These are phyloP conservation scores for Drosophila sturtevanti DNA, from an alignment of 1,140 invertebrate genomes.

Conservation along the genomic window DNA sequence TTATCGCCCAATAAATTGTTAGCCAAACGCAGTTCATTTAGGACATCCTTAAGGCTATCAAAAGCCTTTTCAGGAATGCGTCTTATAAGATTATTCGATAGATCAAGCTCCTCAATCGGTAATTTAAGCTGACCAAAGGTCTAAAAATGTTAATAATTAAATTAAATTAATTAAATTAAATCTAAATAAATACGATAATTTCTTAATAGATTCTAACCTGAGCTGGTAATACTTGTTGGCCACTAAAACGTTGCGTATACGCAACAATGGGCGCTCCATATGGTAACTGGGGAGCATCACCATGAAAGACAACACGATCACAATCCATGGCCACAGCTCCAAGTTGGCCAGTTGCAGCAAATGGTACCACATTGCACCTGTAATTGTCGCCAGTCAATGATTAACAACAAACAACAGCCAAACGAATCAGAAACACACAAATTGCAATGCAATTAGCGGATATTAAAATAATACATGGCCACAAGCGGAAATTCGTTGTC, in stretches of 20 bases:
- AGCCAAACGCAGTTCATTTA: slow-evolving; percentile 89
- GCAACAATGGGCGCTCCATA: slow-evolving; percentile 89
- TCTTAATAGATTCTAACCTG: slow-evolving; percentile 77
- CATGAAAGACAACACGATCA: slow-evolving; percentile 90
- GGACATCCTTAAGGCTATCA: slow-evolving; percentile 85
- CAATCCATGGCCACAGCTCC: slow-evolving; percentile 87
- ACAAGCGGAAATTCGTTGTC: slow-evolving; percentile 41
- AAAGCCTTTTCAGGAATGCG: slow-evolving; percentile 90
- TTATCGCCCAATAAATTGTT: slow-evolving; percentile 94
- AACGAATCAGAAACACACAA: slow-evolving; percentile 40
- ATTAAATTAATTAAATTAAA: background rate
- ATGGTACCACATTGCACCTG: slow-evolving; percentile 82
- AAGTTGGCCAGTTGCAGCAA: slow-evolving; percentile 78
- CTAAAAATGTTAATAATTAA: slow-evolving; percentile 64
- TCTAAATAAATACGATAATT: background rate
- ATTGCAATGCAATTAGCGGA: slow-evolving; percentile 58
- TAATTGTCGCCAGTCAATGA: slow-evolving; percentile 66
- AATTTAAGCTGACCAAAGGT: slow-evolving; percentile 86
- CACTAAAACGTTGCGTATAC: slow-evolving; percentile 90
- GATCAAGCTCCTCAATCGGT: slow-evolving; percentile 89
- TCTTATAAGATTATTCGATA: slow-evolving; percentile 92
- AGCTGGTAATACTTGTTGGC: slow-evolving; percentile 90
- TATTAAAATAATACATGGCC: slow-evolving; percentile 66
- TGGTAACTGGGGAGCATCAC: slow-evolving; percentile 89
- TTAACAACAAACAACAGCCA: slow-evolving; percentile 54